A percentile compares a stretch with the other conserved stretches of the same genome.
These are phyloP conservation scores for Zaprionus lineosus DNA, from an alignment of 2,888 invertebrate genomes.

Conservation along the genomic window DNA sequence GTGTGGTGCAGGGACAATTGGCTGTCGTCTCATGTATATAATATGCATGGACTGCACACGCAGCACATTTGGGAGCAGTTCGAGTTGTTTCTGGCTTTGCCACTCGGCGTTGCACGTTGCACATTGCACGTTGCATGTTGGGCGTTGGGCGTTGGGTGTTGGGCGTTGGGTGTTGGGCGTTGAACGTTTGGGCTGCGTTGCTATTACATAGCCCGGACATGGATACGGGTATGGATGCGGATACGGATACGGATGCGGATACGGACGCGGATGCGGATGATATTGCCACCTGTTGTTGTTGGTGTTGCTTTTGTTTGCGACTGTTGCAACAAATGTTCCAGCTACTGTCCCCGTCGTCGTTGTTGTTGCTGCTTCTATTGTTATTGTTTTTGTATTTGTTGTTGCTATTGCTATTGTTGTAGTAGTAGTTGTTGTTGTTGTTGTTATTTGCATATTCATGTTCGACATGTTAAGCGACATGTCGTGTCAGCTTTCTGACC, in stretches of 20 bases:
- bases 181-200: conserved; percentile 37
- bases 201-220: conserved; percentile 50
- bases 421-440: conserved; percentile 7
- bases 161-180: no score
- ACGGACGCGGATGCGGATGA: conserved; percentile 23
- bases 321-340: no score
- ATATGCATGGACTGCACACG: conserved; percentile 63
- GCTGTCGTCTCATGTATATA: conserved; percentile 27
- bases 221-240: conserved; percentile 22
- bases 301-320: no score
- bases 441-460: conserved; percentile 50
- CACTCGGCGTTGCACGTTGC: no score
- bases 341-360: no score
- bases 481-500: conserved; percentile 50
- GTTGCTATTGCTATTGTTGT: conserved; percentile 18
- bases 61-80: conserved; percentile 71
- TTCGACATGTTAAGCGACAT: conserved; percentile 71
- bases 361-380: conserved; percentile 17
- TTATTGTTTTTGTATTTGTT: no score
- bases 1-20: neutral
- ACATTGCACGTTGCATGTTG: no score
- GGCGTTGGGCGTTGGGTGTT: no score
- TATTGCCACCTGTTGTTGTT: conserved; percentile 63
- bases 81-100: conserved; percentile 41
- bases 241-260: conserved; percentile 35